Base-by-base conservation (phyloP, 2,113 vertebrate species). In the Trinectes maculatus region DNA sequence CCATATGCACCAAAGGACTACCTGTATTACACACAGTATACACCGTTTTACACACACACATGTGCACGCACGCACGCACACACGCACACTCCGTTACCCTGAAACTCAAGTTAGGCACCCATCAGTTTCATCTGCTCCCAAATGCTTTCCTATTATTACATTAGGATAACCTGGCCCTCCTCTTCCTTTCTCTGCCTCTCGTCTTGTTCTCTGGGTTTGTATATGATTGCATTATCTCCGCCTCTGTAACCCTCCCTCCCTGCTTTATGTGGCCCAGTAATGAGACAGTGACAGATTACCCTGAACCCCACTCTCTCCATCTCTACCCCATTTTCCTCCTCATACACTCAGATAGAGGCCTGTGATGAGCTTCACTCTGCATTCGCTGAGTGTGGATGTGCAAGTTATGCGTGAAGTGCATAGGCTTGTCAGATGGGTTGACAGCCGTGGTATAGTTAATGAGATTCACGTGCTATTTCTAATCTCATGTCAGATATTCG, bases 221-320 rank as follows among this genome's bases (percentile, higher is more conserved):
- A 60, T 56, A 51, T 62, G 74, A 79, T 81, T 87, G 62, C 59
- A 77, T 87, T 88, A 79, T 42, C 73, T 60, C 74, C 53, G 49
- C 77, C 68, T 71, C 65, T 37, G 51, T n/a, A 72, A 57, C 44
- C 61, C 67, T 40, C 60, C 63, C 69, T 67, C 63, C 26, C 67
- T 59, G 33, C 70, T 80, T 56, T 66, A 70, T 72, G 62, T 76
- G 70, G 64, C 69, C 56, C 43, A 43, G 78, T 86, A 87, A 89
- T 80, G 76, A 89, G 85, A 83, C 87, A 87, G 82, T 80, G 85
- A 87, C 75, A 76, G 71, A 90, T 90, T 77, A 86, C 72, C 61
- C 54, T 56, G 57, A 85, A 75, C 58, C 56, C 21, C 28, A 42
- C 28, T 44, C 68, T 68, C 70, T 58, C 44, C 71, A 33, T 61